phyloP scores from a whole-genome alignment of 2,113 vertebrate species.

The Pithys albifrons region DNA sequence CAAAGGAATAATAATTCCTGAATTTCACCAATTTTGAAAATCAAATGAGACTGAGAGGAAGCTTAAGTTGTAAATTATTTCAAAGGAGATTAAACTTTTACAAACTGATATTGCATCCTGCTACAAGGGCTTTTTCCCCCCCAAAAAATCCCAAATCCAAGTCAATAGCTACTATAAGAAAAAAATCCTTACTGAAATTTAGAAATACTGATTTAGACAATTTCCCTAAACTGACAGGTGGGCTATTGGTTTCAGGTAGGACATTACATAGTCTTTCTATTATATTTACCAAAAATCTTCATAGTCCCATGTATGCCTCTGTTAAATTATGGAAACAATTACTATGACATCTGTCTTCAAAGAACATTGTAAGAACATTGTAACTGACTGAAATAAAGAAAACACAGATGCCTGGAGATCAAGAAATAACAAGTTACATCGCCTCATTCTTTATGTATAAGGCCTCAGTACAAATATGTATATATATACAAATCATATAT shows the following conservation, averaged over 20 bases:
- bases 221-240: not conserved
- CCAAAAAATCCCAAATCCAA: accelerated
- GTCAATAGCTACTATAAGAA: not conserved
- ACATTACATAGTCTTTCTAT: not conserved
- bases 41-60: not conserved
- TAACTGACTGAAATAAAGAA: not conserved
- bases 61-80: not conserved
- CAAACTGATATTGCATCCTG: not conserved
- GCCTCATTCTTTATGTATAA: not conserved
- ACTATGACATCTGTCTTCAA: not conserved
- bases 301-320: not conserved
- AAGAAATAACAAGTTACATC: not conserved
- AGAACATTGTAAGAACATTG: not conserved
- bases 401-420: not conserved
- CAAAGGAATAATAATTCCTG: not conserved
- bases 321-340: not conserved
- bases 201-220: not conserved
- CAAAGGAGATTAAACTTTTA: not conserved
- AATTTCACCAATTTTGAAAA: constrained; percentile 9
- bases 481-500: not conserved
- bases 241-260: not conserved
- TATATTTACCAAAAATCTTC: not conserved
- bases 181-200: not conserved
- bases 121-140: not conserved
- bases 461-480: not conserved